phyloP scores from a whole-genome alignment of 2,888 invertebrate genomes.

The Neocrepidodera transversa region DNA sequence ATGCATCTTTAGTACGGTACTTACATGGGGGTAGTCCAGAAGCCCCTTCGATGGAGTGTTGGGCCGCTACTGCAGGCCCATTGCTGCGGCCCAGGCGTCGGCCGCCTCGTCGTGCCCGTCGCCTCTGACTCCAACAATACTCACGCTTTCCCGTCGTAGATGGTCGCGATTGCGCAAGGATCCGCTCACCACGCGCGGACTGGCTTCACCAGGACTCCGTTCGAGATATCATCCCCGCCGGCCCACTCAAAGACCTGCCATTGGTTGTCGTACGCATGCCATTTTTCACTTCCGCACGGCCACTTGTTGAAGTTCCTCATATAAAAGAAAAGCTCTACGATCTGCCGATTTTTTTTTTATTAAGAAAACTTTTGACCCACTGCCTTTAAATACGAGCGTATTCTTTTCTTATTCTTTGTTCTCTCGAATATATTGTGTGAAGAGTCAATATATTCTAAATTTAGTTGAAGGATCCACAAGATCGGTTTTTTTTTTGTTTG shows the following conservation, averaged over 20 bases:
- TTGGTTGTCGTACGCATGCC: conserved; percentile 55
- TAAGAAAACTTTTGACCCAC: conserved; percentile 37
- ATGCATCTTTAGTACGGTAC: conserved; percentile 39
- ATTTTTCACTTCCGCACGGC: conserved; percentile 47
- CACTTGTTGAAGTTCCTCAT: conserved; percentile 49
- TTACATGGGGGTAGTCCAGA: conserved; percentile 54
- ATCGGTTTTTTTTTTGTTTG: no score
- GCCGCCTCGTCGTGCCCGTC: conserved; percentile 60
- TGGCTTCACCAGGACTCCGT: conserved; percentile 51
- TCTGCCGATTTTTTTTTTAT: conserved; percentile 42
- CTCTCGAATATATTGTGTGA: no score
- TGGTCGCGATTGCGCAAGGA: conserved; percentile 55
- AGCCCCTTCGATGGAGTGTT: conserved; percentile 55
- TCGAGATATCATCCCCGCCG: conserved; percentile 55
- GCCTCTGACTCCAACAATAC: conserved; percentile 55
- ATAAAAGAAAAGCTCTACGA: conserved; percentile 29
- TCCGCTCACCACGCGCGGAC: conserved; percentile 53
- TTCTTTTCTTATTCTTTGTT: no score
- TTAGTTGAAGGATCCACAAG: no score
- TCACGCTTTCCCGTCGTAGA: conserved; percentile 41
- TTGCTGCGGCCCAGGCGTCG: conserved; percentile 56
- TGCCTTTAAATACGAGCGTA: conserved; percentile 20
- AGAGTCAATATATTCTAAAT: no score
- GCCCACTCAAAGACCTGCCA: conserved; percentile 51
- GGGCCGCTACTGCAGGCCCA: conserved; percentile 51